Evolutionary conservation across 2,113 vertebrate genomes (phyloP).

Genomic region (Corythornis cristatus): DNA sequence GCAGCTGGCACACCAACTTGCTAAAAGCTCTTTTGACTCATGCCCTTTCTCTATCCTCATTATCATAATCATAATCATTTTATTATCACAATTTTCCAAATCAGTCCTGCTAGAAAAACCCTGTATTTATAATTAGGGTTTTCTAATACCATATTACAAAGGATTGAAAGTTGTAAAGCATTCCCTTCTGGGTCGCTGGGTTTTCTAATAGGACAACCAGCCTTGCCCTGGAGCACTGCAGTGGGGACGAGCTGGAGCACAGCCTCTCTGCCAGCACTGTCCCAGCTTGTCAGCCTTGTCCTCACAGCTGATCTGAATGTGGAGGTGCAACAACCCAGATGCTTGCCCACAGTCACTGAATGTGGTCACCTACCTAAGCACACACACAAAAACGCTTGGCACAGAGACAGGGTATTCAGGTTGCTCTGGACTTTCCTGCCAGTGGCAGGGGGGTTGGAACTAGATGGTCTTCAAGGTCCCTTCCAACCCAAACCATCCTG

Average conservation of each 20-base stretch:
- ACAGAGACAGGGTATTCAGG: not conserved
- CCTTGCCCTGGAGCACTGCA: not conserved
- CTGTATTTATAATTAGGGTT: not conserved
- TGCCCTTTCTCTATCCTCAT: not conserved
- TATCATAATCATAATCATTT: not conserved
- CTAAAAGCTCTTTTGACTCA: not conserved
- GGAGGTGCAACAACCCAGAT: not conserved
- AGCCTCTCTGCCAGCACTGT: fast-evolving
- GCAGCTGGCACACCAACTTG: not conserved
- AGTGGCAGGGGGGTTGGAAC: not conserved
- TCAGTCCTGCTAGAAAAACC: not conserved
- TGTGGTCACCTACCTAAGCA: not conserved
- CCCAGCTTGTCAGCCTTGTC: not conserved
- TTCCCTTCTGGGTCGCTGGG: slow-evolving; percentile 11
- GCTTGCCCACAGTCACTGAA: not conserved
- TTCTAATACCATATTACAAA: slow-evolving; percentile 13
- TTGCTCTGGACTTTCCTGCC: not conserved
- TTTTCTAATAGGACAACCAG: not conserved
- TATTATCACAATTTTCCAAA: not conserved
- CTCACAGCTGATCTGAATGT: fast-evolving
- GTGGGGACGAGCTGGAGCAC: not conserved
- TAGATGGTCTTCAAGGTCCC: not conserved
- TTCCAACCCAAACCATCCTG: not conserved
- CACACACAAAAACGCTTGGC: not conserved
- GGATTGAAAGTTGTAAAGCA: not conserved